Evolutionary conservation across 1,140 invertebrate genomes (phyloP), one percentile per base, ranked within the genome.

Genomic region (Bacillus rossius): DNA sequence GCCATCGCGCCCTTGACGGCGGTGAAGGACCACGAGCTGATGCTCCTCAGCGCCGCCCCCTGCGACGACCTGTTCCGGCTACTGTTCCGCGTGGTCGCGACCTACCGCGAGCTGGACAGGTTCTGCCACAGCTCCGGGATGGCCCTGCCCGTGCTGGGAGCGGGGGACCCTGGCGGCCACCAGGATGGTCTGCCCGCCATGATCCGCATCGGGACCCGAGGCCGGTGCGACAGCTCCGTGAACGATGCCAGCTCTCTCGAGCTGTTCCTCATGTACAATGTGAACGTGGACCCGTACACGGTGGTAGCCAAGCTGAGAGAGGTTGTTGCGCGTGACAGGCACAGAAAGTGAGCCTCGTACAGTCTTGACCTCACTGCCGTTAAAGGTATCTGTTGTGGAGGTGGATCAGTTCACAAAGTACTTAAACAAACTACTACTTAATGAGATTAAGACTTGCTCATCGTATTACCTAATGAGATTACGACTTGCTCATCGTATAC

Each of bases 1-100:
- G 71, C 72, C 26, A 64, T 78, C 55, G 69, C 75, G 16, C 73
- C 69, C 52, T 41, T 79, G 75, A 69, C 69, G 51, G 71, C 74
- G 34, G 71, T 68, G 43, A 76, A 73, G 62, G 76, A 78, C 51
- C 69, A 75, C 64, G 78, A 79, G 65, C 64, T 77, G 17, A 69
- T 77, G 25, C 63, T 79, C n/a, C 54, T 79, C 4, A 67, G 70
- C 23, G 48, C 64, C 23, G 45, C 59, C 29, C 58, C 75, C 8
- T 64, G 65, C 34, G 62, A 67, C 42, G 71, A 75, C 59, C 71
- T 77, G 37, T 73, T 69, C 57, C 64, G 64, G 40, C 57, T 78
- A 10, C 55, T 77, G 7, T 73, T 68, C 62, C 71, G 63, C 64
- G 66, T 76, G n/a, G 53, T 73, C 61, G 43, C 67, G 67, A 73